Conservation (phyloP, 2,797 vertebrate genomes). For the Sparidentex hasta region DNA sequence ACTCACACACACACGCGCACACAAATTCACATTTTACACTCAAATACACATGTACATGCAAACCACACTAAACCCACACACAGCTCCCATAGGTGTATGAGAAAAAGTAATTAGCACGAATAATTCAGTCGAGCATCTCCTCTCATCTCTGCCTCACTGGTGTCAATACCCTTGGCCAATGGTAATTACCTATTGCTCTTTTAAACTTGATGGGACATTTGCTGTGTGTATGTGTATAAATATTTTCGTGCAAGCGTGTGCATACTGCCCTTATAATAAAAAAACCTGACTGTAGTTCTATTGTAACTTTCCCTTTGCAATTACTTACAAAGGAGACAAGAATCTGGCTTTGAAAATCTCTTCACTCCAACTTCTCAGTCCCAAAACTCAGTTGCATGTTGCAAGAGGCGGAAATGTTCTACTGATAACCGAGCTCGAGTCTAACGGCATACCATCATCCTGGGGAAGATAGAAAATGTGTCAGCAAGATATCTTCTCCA, state of each 20-base stretch:
- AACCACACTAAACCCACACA: slow-evolving; percentile 38
- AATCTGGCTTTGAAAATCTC: slow-evolving; percentile 15
- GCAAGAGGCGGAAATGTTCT: not conserved
- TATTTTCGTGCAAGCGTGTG: slow-evolving; percentile 18
- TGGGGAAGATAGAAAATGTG: too few species aligned
- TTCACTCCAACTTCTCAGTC: not conserved
- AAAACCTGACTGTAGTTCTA: not conserved
- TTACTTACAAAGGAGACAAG: slow-evolving; percentile 9
- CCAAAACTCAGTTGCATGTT: slow-evolving; percentile 12
- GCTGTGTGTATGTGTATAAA: slow-evolving; percentile 4
- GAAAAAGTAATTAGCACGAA: slow-evolving; percentile 68
- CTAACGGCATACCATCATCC: too few species aligned
- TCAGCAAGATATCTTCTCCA: too few species aligned
- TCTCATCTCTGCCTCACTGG: slow-evolving; percentile 49
- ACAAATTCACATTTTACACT: slow-evolving; percentile 7
- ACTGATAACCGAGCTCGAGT: too few species aligned
- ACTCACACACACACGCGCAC: slow-evolving; percentile 1
- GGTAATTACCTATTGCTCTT: slow-evolving; percentile 55
- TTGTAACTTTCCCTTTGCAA: slow-evolving; percentile 6
- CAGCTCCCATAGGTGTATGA: slow-evolving; percentile 46
- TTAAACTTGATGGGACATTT: slow-evolving; percentile 42
- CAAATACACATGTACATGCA: slow-evolving; percentile 35
- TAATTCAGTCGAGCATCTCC: slow-evolving; percentile 62
- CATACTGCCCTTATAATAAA: slow-evolving; percentile 17
- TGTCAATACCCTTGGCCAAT: slow-evolving; percentile 59